Percentiles rank a stretch among this genome's conserved stretches.
phyloP scores from a whole-genome alignment of 2,797 vertebrate species.

The Sparus aurata region DNA sequence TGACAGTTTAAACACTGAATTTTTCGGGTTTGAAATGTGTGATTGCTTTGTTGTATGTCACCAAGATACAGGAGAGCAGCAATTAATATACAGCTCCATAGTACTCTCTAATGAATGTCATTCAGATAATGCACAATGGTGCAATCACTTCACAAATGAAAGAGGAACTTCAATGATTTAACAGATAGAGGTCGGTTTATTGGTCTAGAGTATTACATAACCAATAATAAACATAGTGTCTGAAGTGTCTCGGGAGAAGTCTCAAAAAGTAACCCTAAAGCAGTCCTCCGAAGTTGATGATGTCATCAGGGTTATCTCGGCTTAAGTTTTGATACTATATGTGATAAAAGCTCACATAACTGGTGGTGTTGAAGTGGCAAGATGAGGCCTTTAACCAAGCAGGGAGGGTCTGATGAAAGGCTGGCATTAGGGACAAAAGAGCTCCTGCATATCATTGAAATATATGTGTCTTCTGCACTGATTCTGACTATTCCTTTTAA shows the following conservation, averaged over 20 bases:
- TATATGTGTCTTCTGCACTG: not conserved
- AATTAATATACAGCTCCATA: not conserved
- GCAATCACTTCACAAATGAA: constrained; percentile 4
- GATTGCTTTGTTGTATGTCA: not conserved
- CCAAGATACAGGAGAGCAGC: not conserved
- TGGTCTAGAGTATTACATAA: no score
- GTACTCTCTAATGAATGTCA: not conserved
- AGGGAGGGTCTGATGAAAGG: not conserved
- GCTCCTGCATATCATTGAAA: not conserved
- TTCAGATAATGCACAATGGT: no score
- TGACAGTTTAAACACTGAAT: not conserved
- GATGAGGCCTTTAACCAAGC: not conserved
- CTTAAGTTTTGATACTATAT: not conserved
- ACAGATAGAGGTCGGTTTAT: not conserved
- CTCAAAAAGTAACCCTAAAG: no score
- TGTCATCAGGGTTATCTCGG: not conserved
- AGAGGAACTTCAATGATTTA: not conserved
- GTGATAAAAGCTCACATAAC: not conserved
- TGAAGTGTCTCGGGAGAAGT: no score
- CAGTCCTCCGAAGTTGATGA: no score
- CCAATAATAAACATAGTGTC: not conserved
- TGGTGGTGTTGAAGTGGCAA: not conserved
- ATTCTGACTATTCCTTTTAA: not conserved
- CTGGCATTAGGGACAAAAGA: not conserved
- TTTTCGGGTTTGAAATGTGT: not conserved